Conservation (phyloP, 2,113 vertebrate species). For the Oplegnathus fasciatus region DNA sequence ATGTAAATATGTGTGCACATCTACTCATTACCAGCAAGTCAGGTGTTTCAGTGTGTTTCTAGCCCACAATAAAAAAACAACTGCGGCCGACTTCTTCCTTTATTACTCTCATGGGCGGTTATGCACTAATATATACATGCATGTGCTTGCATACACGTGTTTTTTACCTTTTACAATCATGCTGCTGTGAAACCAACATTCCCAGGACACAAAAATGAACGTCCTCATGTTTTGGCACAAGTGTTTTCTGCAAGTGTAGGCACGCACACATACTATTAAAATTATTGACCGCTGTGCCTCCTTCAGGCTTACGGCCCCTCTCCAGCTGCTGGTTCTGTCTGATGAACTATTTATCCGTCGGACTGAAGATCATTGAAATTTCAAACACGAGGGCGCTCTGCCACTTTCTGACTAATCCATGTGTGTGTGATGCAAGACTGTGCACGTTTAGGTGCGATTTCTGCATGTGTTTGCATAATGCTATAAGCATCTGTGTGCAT, state of each 20-base stretch:
- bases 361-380: slow-evolving; percentile 43
- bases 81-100: not conserved
- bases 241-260: slow-evolving; percentile 28
- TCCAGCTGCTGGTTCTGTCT: slow-evolving; percentile 36
- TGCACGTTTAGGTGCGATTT: slow-evolving; percentile 1
- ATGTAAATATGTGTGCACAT: slow-evolving; percentile 57
- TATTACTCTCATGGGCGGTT: slow-evolving; percentile 5
- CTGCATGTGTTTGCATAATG: not conserved
- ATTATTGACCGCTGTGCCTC: slow-evolving; percentile 30
- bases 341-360: slow-evolving; percentile 8
- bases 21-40: slow-evolving; percentile 63
- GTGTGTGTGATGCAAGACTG: not conserved
- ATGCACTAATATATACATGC: not conserved
- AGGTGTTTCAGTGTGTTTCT: slow-evolving; percentile 57
- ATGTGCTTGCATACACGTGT: not conserved
- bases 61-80: slow-evolving; percentile 29
- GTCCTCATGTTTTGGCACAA: slow-evolving; percentile 20
- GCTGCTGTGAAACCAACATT: slow-evolving; percentile 43
- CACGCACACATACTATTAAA: slow-evolving; percentile 19
- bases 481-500: not conserved
- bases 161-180: slow-evolving; percentile 8
- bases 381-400: slow-evolving; percentile 5
- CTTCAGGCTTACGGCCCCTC: not conserved
- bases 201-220: slow-evolving; percentile 36
- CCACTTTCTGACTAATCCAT: not conserved